Evolutionary conservation across 2,888 invertebrate species (phyloP).

Genomic region (Trachelus iudaicus): DNA sequence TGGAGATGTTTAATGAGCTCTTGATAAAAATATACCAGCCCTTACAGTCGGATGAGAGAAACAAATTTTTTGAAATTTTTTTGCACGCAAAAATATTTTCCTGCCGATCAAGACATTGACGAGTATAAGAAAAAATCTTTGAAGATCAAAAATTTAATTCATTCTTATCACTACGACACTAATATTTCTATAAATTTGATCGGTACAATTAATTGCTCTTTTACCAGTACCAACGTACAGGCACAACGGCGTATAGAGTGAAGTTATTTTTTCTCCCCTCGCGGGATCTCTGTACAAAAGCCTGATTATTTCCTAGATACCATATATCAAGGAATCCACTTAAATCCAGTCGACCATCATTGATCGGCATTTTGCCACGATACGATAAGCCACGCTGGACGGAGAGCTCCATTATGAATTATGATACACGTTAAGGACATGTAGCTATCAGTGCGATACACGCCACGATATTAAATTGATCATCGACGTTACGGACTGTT

Average conservation of each 20-base stretch:
- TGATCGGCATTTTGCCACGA: not conserved
- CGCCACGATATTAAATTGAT: not conserved
- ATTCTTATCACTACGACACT: too few relatives aligned
- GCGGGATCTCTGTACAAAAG: not conserved
- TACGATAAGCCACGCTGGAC: not conserved
- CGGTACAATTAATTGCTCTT: not conserved
- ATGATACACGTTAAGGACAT: not conserved
- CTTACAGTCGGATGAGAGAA: not conserved
- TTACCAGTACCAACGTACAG: not conserved
- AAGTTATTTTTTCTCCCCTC: not conserved
- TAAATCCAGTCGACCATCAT: not conserved
- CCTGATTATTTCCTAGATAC: slow-evolving; percentile 15
- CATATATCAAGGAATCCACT: not conserved
- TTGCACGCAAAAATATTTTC: too few relatives aligned
- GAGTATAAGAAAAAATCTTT: too few relatives aligned
- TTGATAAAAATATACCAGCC: not conserved
- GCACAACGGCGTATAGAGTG: not conserved
- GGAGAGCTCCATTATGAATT: not conserved
- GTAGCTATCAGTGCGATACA: not conserved
- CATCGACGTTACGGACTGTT: not conserved
- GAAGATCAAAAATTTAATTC: not conserved
- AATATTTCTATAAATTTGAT: not conserved
- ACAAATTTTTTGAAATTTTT: not conserved
- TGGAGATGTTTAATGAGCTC: not conserved
- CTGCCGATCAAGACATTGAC: too few relatives aligned